Evolutionary conservation across 2,113 vertebrate species (phyloP), one percentile per base, ranked within the genome.

Genomic region (Syngnathus typhle): DNA sequence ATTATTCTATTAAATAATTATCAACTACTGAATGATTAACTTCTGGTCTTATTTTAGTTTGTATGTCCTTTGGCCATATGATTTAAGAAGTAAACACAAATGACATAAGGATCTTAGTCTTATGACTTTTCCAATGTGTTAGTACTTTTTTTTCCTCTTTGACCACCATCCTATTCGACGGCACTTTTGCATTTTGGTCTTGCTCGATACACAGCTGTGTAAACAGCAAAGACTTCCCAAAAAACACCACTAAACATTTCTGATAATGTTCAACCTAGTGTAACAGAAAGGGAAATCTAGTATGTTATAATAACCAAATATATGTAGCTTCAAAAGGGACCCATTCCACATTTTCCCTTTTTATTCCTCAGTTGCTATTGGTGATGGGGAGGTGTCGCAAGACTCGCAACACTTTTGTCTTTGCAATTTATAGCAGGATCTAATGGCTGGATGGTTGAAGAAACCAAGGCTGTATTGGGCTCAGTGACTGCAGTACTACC

Each of bases 161-260:
- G 19, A 41, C 38, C 39, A 13, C 41, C 6, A 16, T 36, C 7
- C 16, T 16, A 36, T 13, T 49, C 44, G 13, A 19, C 21, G 27
- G 6, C 12, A 64, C 41, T 41, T 61, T 51, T 38, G 27, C 5
- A 7, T 66, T 70, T 56, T 32, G 1, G 19, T 27, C 21, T 27
- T 61, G n/a, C 21, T 13, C 38, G 62, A 11, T 68, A 7, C 65
- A 13, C 86, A 83, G 81, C 84, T 86, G 84, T 69, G 71, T 61
- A 73, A 84, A 88, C 47, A 83, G 3, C 2, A 0, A 2, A 1
- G 75, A 69, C 38, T 54, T 85, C 81, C 73, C 84, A 85, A 3
- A 10, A 46, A 58, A 65, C 76, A 73, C 70, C 67, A 43, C 60
- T 60, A 46, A 15, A 49, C 38, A 10, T 49, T 12, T 46, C 38